Evolutionary conservation across 2,888 invertebrate genomes (phyloP), one percentile per base, ranked within the genome.

Genomic region (Suillia variegata): DNA sequence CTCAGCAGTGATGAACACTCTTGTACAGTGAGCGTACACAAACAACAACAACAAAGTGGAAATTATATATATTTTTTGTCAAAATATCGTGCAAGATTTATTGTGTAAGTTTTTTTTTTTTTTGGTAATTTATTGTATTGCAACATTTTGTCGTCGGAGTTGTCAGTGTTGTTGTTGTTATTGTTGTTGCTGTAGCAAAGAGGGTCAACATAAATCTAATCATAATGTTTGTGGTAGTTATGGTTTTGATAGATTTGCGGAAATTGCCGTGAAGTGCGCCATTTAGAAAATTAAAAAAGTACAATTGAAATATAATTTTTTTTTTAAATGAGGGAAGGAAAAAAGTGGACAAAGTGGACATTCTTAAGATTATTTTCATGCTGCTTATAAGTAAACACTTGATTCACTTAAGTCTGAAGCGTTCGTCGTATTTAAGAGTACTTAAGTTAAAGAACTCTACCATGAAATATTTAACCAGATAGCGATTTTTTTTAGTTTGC

Each of bases 121-220:
- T n/a, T 74, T 61, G 67, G 69, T 75, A 75, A 78, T 78, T 78
- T 77, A 78, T 78, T 69, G 74, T 67, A 63, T 33, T 49, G 48
- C 21, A 24, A 21, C 33, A 57, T 58, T 50, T 58, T 58, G 48
- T 58, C 56, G 54, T 13, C 2, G 48, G 22, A 49, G 24, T 12
- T 12, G 22, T 20, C 45, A 45, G 10, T n/a, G 45, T 45, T 45
- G 45, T 10, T 18, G 20, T 15, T n/a, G n/a, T n/a, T n/a, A n/a
- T n/a, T n/a, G n/a, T n/a, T n/a, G n/a, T n/a, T n/a, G n/a, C n/a
- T n/a, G n/a, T n/a, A n/a, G n/a, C n/a, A n/a, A n/a, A 17, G 20
- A 18, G 49, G 24, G 22, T 21, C 49, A 50, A 24, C 20, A 49
- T 59, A 38, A 42, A 31, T 59, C 15, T 31, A n/a, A n/a, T 12